A percentile compares a stretch with the other conserved stretches of the same genome.
phyloP scores from a whole-genome alignment of 2,797 vertebrate species.

The Pipistrellus nathusii region DNA sequence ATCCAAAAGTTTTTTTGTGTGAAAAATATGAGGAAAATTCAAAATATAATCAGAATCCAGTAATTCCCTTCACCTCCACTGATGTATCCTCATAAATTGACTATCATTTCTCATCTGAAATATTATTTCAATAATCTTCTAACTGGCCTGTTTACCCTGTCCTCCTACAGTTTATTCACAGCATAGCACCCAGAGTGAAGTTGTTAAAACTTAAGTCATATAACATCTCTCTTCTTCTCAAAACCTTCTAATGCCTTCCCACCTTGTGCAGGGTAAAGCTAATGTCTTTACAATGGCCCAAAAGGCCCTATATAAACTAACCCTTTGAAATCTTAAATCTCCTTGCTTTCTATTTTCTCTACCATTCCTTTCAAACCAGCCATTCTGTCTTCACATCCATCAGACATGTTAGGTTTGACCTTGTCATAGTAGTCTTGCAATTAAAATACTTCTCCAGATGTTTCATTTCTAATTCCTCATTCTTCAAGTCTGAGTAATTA shows the following conservation, averaged over 20 bases:
- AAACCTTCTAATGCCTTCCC: background rate
- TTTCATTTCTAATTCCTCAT: background rate
- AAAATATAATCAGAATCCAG: conserved; percentile 33
- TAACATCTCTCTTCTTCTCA: conserved; percentile 5
- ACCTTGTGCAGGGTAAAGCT: background rate
- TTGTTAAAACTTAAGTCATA: conserved; percentile 20
- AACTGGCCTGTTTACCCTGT: background rate
- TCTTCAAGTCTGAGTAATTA: conserved; percentile 24
- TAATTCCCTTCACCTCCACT: background rate
- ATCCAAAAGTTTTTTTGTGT: background rate
- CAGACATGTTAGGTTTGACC: background rate
- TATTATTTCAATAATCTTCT: conserved; percentile 4
- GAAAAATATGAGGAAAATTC: background rate
- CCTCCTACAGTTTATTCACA: background rate
- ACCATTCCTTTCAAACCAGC: background rate
- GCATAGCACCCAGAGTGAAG: background rate
- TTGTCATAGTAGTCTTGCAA: background rate
- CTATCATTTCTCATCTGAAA: background rate
- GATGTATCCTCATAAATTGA: background rate
- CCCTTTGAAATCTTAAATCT: background rate
- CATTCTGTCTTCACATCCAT: background rate
- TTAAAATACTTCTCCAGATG: background rate
- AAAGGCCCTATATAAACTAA: background rate
- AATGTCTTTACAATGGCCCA: background rate
- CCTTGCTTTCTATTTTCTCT: background rate